Base-by-base conservation (phyloP, 2,888 invertebrate genomes). In the Drosophila neotestacea region DNA sequence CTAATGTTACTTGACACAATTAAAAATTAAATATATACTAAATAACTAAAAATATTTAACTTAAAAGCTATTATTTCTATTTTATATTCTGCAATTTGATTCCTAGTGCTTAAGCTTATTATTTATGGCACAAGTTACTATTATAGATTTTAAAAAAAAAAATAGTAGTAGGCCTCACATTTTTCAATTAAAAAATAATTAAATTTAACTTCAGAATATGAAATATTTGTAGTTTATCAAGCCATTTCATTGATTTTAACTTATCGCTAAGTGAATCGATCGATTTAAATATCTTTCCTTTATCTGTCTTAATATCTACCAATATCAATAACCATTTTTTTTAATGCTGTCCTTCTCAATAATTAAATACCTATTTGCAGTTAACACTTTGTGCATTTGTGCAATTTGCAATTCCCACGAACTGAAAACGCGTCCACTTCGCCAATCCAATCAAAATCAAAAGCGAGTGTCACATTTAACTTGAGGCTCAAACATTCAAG, bases 401-500 rank as follows among this genome's bases (percentile, higher is more conserved):
- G 52, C 34, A 39, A 56, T 56, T 70, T 11, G 56, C 51, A 11
- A 39, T 42, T 64, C 88, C 88, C 82, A 88, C 83, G 88, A 70
- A 63, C 32, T 27, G 42, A 51, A 66, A 70, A 58, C 48, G 52
- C 59, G 61, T 55, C 50, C 75, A 48, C 58, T 63, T 70, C 68
- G 50, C 78, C 75, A 73, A 78, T 75, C 75, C 68, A 60, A 78
- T 76, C 78, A 78, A 75, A 72, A 42, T 67, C 63, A 67, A 73
- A 72, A 74, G 76, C 73, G 77, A 86, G 81, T 90, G 91, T 90
- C 90, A 89, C 84, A 89, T 90, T 85, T 83, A 81, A 85, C 73
- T 81, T 83, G 78, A 80, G 79, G 73, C 81, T 86, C 88, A 84
- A 84, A 86, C 88, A 84, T 90, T 88, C 80, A 85, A 88, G 81